A percentile compares a stretch with the other conserved stretches of the same genome.
phyloP scores from a whole-genome alignment of 1,140 invertebrate species.

The Drosophila parvula region DNA sequence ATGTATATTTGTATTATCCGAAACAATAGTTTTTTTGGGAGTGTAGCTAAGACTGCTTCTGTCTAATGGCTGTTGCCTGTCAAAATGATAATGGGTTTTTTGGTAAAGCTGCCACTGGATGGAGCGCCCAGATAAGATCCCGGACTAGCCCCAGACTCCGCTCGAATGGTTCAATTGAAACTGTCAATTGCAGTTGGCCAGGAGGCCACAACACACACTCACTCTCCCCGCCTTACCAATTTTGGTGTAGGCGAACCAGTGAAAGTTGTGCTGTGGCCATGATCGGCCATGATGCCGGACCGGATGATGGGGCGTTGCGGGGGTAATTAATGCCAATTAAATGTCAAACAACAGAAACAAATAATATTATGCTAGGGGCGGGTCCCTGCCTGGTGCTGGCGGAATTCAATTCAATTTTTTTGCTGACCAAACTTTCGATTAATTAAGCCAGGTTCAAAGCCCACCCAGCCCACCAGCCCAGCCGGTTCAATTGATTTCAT shows the following conservation, averaged over 20 bases:
- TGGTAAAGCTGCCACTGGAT: conserved; percentile 38
- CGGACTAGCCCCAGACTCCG: conserved; percentile 14
- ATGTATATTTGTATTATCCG: background rate
- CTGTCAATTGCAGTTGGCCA: conserved; percentile 61
- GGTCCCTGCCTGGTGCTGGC: conserved; percentile 34
- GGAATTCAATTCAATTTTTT: conserved; percentile 47
- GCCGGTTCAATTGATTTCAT: conserved; percentile 74
- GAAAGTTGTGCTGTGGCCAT: conserved; percentile 68
- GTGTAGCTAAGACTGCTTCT: conserved; percentile 48
- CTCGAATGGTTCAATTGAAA: conserved; percentile 64
- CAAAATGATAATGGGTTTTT: conserved; percentile 59
- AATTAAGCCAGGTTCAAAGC: conserved; percentile 63
- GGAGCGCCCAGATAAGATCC: conserved; percentile 54
- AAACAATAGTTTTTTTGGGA: background rate
- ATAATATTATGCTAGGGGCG: conserved; percentile 52
- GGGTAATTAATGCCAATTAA: conserved; percentile 80
- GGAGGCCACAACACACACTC: background rate
- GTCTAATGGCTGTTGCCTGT: conserved; percentile 54
- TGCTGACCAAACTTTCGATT: conserved; percentile 76
- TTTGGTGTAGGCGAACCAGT: conserved; percentile 75
- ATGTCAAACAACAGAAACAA: conserved; percentile 66
- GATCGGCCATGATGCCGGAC: conserved; percentile 2
- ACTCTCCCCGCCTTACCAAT: conserved; percentile 35
- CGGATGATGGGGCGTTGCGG: conserved; percentile 5
- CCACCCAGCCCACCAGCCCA: conserved; percentile 12